Percentiles rank a stretch among this genome's conserved stretches.
Conservation (phyloP, 2,113 vertebrate species). For the Embiotoca jacksoni region DNA sequence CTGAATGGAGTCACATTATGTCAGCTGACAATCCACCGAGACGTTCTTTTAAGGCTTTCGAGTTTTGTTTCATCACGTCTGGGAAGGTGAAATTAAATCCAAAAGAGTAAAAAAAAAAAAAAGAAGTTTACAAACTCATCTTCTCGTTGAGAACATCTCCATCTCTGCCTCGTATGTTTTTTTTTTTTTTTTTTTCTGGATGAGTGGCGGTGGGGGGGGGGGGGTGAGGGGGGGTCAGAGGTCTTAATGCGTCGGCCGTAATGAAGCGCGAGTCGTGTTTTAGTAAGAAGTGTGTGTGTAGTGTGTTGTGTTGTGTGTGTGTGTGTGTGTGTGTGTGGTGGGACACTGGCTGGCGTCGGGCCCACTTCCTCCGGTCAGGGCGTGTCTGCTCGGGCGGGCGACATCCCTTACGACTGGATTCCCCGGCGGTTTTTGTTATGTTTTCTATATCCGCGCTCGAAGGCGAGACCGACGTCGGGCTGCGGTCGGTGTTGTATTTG, state of each 20-base stretch:
- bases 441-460: not conserved
- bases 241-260: conserved; percentile 20
- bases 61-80: no score
- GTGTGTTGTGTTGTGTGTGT: conserved; percentile 5
- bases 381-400: conserved; percentile 50
- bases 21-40: not conserved
- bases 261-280: conserved; percentile 41
- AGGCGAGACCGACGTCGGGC: not conserved
- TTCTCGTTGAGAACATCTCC: not conserved
- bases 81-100: no score
- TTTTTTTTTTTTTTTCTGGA: not conserved
- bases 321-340: conserved; percentile 38
- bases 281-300: conserved; percentile 31
- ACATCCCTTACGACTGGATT: conserved; percentile 16
- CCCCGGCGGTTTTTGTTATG: not conserved
- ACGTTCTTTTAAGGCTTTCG: not conserved
- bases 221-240: not conserved
- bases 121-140: no score
- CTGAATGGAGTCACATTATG: not conserved
- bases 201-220: not conserved
- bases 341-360: conserved; percentile 44
- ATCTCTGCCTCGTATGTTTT: not conserved
- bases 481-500: not conserved
- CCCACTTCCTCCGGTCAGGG: conserved; percentile 61
- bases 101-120: no score